These are phyloP conservation scores for Ceratoteleas bidentatus DNA, from an alignment of 1,140 invertebrate genomes.

Conservation along the genomic window DNA sequence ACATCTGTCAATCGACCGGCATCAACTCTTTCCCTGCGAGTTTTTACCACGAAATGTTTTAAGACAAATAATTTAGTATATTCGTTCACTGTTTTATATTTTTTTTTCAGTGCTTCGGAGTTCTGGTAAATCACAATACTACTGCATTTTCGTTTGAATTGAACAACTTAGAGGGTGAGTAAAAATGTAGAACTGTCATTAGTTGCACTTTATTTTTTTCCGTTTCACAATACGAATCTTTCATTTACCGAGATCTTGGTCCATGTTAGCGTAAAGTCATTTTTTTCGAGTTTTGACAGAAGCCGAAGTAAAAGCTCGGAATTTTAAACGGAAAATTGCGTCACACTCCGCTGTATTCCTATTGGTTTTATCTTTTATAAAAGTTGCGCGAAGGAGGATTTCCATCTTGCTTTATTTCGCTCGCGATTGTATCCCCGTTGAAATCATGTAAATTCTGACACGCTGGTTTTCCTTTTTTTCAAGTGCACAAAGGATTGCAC, in stretches of 20 bases:
- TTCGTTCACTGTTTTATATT: background rate
- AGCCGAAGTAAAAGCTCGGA: conserved; percentile 23
- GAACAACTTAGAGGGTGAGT: no score
- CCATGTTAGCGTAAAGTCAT: conserved; percentile 34
- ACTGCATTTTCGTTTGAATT: no score
- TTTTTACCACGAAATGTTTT: background rate
- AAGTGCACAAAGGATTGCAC: background rate
- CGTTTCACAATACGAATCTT: no score
- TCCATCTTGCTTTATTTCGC: conserved; percentile 29
- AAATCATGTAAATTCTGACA: background rate
- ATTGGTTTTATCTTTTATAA: conserved; percentile 35
- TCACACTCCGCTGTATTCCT: conserved; percentile 44
- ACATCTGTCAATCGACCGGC: conserved; percentile 2
- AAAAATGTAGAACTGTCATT: no score
- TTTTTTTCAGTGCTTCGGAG: background rate
- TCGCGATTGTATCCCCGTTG: no score
- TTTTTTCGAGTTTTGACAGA: conserved; percentile 20
- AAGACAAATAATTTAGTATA: no score
- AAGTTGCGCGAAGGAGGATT: conserved; percentile 41
- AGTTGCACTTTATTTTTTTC: no score
- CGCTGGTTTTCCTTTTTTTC: background rate
- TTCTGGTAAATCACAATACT: background rate
- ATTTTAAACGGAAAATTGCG: conserved; percentile 27
- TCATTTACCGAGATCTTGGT: conserved; percentile 41
- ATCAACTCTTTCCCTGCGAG: background rate